Evolutionary conservation across 2,888 invertebrate genomes (phyloP).

Genomic region (Gonocerus acuteangulatus): DNA sequence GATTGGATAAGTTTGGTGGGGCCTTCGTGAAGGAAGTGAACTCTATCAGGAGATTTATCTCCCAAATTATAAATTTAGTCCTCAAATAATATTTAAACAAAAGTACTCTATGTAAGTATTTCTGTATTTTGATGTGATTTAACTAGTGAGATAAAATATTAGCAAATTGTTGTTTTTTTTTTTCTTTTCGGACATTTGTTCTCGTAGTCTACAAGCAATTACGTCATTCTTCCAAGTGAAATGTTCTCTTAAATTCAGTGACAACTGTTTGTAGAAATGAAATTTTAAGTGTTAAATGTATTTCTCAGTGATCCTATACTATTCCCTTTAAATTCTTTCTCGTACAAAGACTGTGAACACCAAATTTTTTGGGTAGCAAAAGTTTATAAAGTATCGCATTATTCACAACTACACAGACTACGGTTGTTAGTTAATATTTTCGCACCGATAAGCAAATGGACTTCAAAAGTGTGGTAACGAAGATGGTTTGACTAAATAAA

Average conservation of each 20-base stretch:
- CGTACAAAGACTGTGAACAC: conserved; percentile 32
- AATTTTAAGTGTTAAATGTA: conserved; percentile 10
- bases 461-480: conserved; percentile 22
- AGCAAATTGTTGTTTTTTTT: conserved; percentile 11
- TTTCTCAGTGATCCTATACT: conserved; percentile 6
- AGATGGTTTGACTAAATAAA: conserved; percentile 11
- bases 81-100: conserved; percentile 10
- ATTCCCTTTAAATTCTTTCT: conserved; percentile 16
- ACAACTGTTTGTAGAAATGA: conserved; percentile 21
- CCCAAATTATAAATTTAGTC: conserved; percentile 7
- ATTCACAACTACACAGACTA: conserved; percentile 17
- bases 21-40: conserved; percentile 8
- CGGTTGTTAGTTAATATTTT: conserved; percentile 17
- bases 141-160: conserved; percentile 27
- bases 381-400: conserved; percentile 10
- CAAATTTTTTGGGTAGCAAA: conserved; percentile 28
- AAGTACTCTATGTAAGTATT: conserved; percentile 19
- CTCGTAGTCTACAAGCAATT: conserved; percentile 18
- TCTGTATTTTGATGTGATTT: conserved; percentile 30
- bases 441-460: conserved; percentile 16
- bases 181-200: conserved; percentile 7
- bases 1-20: neutral
- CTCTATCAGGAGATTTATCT: conserved; percentile 8
- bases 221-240: conserved; percentile 10
- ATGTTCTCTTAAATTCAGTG: neutral